phyloP scores from a whole-genome alignment of 2,888 invertebrate genomes.

The Caenorhabditis uteleia region DNA sequence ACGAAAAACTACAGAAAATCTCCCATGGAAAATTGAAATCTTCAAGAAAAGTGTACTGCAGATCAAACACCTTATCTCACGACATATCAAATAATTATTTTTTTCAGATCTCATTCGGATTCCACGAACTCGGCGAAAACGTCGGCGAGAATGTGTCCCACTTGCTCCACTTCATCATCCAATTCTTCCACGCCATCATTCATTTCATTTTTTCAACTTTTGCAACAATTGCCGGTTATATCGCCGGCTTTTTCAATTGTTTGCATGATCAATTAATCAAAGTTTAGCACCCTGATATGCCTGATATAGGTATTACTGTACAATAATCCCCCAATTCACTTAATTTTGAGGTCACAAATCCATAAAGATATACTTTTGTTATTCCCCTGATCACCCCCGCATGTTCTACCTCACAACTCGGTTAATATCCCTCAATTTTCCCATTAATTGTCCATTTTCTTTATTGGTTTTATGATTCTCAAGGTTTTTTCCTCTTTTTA shows the following conservation, averaged over 20 bases:
- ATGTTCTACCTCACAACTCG: no score
- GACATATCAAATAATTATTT: background rate
- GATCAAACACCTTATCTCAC: background rate
- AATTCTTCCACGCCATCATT: conserved; percentile 33
- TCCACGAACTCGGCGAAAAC: conserved; percentile 43
- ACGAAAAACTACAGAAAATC: background rate
- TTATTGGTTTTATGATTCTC: no score
- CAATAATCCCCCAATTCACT: conserved; percentile 1
- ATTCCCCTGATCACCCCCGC: no score
- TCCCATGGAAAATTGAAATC: background rate
- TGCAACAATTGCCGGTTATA: conserved; percentile 21
- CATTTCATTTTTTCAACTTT: conserved; percentile 21
- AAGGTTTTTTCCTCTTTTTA: no score
- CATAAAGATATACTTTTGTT: no score
- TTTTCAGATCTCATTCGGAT: conserved; percentile 39
- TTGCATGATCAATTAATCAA: conserved; percentile 6
- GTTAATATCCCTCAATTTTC: no score
- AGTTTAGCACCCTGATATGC: no score
- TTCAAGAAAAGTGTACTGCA: background rate
- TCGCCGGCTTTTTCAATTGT: no score
- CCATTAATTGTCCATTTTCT: no score
- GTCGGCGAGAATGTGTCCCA: conserved; percentile 39
- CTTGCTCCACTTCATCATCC: conserved; percentile 34
- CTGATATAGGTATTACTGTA: no score
- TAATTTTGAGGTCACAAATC: background rate